These are phyloP conservation scores for Sebastes hubbsi DNA, from an alignment of 2,797 vertebrate genomes.

Conservation along the genomic window DNA sequence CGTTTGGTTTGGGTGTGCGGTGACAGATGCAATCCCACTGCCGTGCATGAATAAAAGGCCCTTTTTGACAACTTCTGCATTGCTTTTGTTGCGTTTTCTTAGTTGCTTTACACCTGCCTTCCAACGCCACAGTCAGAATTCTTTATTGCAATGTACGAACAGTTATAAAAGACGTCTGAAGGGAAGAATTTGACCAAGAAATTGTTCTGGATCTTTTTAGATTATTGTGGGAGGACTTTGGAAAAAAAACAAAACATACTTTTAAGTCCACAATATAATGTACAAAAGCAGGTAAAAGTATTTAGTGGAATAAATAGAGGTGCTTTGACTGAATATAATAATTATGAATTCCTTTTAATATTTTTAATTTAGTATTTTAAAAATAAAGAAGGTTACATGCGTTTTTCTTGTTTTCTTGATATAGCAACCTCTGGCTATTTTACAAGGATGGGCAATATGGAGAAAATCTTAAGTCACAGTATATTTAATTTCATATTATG, in stretches of 20 bases:
- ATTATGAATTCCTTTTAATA: neutral
- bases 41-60: slow-evolving; percentile 15
- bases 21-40: slow-evolving; percentile 50
- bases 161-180: neutral
- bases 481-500: neutral
- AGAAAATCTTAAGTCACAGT: neutral
- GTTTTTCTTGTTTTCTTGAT: neutral
- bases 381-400: no score
- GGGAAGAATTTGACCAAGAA: neutral
- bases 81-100: slow-evolving; percentile 45
- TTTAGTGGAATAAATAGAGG: neutral
- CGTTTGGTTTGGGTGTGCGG: slow-evolving; percentile 3
- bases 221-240: neutral
- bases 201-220: neutral
- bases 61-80: slow-evolving; percentile 46
- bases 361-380: neutral
- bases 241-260: neutral
- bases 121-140: neutral
- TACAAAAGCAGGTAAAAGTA: neutral
- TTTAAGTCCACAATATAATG: neutral
- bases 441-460: neutral
- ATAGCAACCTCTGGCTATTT: neutral
- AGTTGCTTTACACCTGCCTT: slow-evolving; percentile 14
- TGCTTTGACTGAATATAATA: neutral
- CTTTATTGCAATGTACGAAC: neutral